phyloP scores from a whole-genome alignment of 2,113 vertebrate genomes.

The Cynocephalus volans region DNA sequence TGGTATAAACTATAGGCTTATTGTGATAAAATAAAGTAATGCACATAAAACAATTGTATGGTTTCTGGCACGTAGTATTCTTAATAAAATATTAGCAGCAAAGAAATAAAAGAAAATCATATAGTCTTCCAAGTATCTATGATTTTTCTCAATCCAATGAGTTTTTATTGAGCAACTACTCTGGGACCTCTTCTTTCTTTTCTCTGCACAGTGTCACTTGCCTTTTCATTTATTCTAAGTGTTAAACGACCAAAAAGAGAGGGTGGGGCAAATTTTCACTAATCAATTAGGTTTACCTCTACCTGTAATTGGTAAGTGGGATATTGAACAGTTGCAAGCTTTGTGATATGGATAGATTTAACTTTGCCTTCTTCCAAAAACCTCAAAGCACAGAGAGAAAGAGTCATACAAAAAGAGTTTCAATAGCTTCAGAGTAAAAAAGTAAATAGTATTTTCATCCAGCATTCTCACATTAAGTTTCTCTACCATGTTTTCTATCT shows the following conservation, averaged over 20 bases:
- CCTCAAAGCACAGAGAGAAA: not conserved
- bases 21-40: no score
- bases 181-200: not conserved
- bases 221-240: not conserved
- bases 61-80: no score
- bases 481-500: slow-evolving; percentile 23
- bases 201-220: not conserved
- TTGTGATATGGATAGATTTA: not conserved
- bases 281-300: not conserved
- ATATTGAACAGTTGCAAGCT: not conserved
- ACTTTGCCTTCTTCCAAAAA: slow-evolving; percentile 43
- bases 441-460: slow-evolving; percentile 38
- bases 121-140: slow-evolving; percentile 2
- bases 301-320: not conserved
- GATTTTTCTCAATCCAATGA: not conserved
- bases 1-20: no score
- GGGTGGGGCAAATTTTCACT: not conserved
- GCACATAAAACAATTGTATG: no score
- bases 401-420: not conserved
- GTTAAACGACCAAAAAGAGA: not conserved
- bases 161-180: slow-evolving; percentile 38
- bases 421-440: slow-evolving; percentile 29
- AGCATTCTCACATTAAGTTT: slow-evolving; percentile 24
- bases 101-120: slow-evolving; percentile 5
- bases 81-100: no score